Evolutionary conservation across 2,113 vertebrate genomes (phyloP).

Genomic region (Nicator chloris): DNA sequence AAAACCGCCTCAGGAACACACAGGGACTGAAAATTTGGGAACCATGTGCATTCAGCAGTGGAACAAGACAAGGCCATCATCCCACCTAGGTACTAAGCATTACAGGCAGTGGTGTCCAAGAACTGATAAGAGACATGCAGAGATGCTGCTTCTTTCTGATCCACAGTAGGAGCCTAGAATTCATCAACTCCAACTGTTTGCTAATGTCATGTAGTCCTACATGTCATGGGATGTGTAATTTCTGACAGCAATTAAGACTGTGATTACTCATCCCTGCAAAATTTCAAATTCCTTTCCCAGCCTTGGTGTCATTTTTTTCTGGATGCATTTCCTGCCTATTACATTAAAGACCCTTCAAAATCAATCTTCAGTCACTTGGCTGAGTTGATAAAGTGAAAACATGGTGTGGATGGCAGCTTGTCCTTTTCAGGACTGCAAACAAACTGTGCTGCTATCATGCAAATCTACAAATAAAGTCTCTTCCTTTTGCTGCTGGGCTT

Average conservation of each 20-base stretch:
- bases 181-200: not conserved
- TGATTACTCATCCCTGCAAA: not conserved
- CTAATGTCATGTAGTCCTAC: not conserved
- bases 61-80: not conserved
- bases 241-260: not conserved
- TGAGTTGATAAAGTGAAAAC: not conserved
- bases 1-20: not conserved
- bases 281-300: not conserved
- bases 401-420: not conserved
- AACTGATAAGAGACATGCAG: not conserved
- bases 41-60: not conserved
- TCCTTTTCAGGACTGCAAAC: not conserved
- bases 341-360: not conserved
- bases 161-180: not conserved
- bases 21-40: not conserved
- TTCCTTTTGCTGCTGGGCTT: not conserved
- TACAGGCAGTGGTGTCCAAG: not conserved
- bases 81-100: fast-evolving
- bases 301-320: not conserved
- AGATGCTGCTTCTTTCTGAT: not conserved
- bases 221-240: not conserved
- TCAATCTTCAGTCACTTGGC: not conserved
- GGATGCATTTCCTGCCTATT: not conserved
- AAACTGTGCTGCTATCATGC: not conserved
- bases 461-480: not conserved